These are phyloP conservation scores for Oscheius sp. DNA, from an alignment of 2,888 invertebrate genomes.

Conservation along the genomic window DNA sequence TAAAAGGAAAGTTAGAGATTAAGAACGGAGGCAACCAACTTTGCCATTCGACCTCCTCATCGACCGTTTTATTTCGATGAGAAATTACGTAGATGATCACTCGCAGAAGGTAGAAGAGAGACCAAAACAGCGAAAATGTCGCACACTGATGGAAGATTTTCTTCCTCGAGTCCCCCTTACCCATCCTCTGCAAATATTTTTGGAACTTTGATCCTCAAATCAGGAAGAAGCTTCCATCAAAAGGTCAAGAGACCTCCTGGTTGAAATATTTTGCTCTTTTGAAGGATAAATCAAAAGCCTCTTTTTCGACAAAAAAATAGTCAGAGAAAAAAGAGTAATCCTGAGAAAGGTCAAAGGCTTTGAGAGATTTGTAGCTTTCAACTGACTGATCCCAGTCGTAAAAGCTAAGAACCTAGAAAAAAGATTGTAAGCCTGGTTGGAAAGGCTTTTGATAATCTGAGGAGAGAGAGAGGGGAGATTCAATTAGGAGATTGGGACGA, in stretches of 20 bases:
- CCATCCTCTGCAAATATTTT: constrained; percentile 5
- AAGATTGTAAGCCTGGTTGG: background rate
- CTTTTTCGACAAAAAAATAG: background rate
- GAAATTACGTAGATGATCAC: constrained; percentile 21
- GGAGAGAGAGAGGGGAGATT: background rate
- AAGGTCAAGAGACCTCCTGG: too few relatives aligned
- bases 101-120: constrained; percentile 24
- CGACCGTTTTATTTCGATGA: background rate
- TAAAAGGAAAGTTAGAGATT: too few relatives aligned
- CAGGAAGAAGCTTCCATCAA: too few relatives aligned
- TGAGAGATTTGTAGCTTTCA: too few relatives aligned
- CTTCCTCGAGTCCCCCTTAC: background rate
- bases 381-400: background rate
- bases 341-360: background rate
- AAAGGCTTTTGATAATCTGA: background rate
- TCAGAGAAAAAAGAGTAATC: background rate
- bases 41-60: constrained; percentile 26
- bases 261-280: too few relatives aligned
- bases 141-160: constrained; percentile 29
- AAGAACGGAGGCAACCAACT: constrained; percentile 3
- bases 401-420: background rate
- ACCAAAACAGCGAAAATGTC: constrained; percentile 31
- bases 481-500: background rate
- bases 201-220: too few relatives aligned
- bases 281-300: too few relatives aligned